Conservation (phyloP, 2,888 invertebrate species). For the Agriotes lineatus region DNA sequence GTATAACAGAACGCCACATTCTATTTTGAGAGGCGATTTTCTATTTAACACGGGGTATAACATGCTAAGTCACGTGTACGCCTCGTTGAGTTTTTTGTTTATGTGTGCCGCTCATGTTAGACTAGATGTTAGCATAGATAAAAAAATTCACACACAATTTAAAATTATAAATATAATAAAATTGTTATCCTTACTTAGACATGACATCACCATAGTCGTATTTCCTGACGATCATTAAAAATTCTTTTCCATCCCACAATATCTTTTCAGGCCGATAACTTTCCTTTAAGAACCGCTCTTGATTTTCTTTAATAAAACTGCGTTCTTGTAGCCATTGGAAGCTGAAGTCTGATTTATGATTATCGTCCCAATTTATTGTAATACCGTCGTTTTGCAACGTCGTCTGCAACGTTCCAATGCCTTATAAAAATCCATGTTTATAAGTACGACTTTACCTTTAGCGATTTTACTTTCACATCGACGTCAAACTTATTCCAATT, state of each 20-base stretch:
- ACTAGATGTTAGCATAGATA: no score
- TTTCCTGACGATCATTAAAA: slow-evolving; percentile 66
- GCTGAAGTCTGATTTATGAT: slow-evolving; percentile 71
- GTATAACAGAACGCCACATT: no score
- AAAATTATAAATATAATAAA: no score
- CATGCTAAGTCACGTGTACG: no score
- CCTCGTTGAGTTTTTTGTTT: no score
- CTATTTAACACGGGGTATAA: no score
- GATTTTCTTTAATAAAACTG: slow-evolving; percentile 68
- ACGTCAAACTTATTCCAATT: slow-evolving; percentile 73
- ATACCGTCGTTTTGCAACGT: slow-evolving; percentile 58
- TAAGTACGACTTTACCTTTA: slow-evolving; percentile 51
- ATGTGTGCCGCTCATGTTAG: no score
- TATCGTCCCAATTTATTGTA: slow-evolving; percentile 73
- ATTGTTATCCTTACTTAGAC: slow-evolving; percentile 49
- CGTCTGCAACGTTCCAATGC: background rate
- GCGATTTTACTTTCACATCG: slow-evolving; percentile 65
- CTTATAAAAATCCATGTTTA: background rate
- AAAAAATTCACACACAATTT: no score
- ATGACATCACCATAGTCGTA: slow-evolving; percentile 71
- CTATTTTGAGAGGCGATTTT: no score
- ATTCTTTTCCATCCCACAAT: slow-evolving; percentile 70
- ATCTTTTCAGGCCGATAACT: slow-evolving; percentile 69
- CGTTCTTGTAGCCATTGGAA: slow-evolving; percentile 73
- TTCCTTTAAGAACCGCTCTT: slow-evolving; percentile 66